Base-by-base conservation (phyloP, 2,113 vertebrate genomes). In the Chloebia gouldiae region DNA sequence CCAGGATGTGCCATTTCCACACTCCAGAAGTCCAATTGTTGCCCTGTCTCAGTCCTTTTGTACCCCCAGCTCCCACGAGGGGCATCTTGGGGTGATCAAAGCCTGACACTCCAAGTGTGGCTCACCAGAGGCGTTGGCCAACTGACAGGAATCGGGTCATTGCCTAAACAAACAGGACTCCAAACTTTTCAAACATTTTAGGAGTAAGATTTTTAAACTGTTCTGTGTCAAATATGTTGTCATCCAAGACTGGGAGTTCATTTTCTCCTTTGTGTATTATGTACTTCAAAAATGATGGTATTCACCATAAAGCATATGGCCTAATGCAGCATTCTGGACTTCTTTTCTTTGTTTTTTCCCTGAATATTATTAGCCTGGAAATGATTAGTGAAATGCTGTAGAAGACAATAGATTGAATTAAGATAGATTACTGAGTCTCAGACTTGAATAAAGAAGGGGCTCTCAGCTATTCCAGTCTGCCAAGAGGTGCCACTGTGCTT, bases 51-150 rank as follows among this genome's bases (percentile, higher is more conserved):
- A 1, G 44, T 7, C 47, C 44, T 40, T 49, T 19, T 8, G 47
- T 54, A 21, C 27, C 53, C 40, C 21, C 60, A 21, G 45, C 70
- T 68, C 54, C 25, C 8, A 39, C 2, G 1, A 21, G 80, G 61
- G 57, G 53, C 53, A 5, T 11, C 81, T 13, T 57, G 33, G 79
- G 4, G 37, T 0, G 39, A 30, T 19, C 45, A 15, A 19, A 6
- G 3, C 13, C 45, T 25, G 10, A 2, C 6, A 1, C 28, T 8
- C 27, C 15, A 27, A 54, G 45, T 9, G 0, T 3, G 53, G 59
- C 89, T 71, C 25, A 37, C 1, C 0, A 71, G 83, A 78, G 63
- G 31, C 13, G 0, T 12, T 22, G 44, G 8, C 69, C 68, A 17
- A 0, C 39, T 19, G 22, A 18, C 59, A 13, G 33, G 37, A 77